Base-by-base conservation (phyloP, 2,797 vertebrate genomes). In the Scleropages formosus region DNA sequence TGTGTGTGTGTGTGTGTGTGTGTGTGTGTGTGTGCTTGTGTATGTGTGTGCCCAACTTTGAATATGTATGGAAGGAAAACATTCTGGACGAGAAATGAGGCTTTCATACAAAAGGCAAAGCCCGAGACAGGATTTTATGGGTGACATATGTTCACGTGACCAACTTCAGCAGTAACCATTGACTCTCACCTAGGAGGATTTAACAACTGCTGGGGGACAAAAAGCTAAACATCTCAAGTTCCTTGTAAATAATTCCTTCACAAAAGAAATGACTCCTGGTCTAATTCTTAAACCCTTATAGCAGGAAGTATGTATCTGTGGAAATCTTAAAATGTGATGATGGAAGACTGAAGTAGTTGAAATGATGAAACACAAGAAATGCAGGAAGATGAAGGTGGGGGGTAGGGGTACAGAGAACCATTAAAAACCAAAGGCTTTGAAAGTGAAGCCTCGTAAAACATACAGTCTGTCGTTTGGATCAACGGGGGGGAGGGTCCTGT, bases 401-500 rank as follows among this genome's bases (percentile, higher is more conserved):
- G 16, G 51, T 4, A 46, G 24, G 66, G 49, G 44, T 27, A 74
- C 47, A 12, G 16, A 63, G 6, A 31, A 8, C 26, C 49, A 11
- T 20, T 3, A 63, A 70, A 39, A 51, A 24, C 58, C 44, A 76
- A 63, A 31, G 26, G 60, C 39, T 70, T 67, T 31, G 58, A 66
- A 61, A 69, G 20, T 46, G 13, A 65, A 56, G 49, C 46, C 10
- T 10, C 61, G 16, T 63, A 62, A 53, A 24, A 51, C 77, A 63
- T 58, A 47, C 26, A 61, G 63, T 77, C 58, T 67, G 58, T 77
- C 73, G 26, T 68, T 73, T 26, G 9, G 65, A 60, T 46, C 22
- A 39, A 53, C 22, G n/a, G 51, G 12, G 61, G n/a, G 1, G 9
- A 44, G 18, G 26, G 26, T 51, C 60, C 80, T 82, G 82, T 77